Evolutionary conservation across 2,113 vertebrate species (phyloP).

Genomic region (Dasypus novemcinctus): DNA sequence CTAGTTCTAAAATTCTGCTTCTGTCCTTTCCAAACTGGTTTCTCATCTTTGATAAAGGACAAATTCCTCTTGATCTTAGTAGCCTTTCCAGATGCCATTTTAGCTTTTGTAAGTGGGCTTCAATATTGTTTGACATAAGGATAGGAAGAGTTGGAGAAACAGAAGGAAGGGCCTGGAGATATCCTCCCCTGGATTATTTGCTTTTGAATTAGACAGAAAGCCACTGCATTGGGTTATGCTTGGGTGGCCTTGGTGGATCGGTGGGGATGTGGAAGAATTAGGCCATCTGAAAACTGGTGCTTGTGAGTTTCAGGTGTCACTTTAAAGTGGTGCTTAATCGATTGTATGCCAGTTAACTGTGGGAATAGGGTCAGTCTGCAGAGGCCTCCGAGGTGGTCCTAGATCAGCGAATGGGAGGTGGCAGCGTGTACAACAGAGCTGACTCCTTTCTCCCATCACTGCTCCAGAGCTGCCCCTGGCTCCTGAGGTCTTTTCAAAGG

Average conservation of each 20-base stretch:
- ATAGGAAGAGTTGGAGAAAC: not conserved
- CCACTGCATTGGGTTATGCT: not conserved
- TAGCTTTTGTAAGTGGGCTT: not conserved
- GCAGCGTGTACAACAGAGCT: fast-evolving
- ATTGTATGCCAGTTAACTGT: not conserved
- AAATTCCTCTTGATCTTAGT: not conserved
- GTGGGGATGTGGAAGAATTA: not conserved
- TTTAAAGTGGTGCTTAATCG: not conserved
- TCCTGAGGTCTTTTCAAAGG: not conserved
- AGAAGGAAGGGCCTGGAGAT: not conserved
- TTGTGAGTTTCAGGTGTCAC: not conserved
- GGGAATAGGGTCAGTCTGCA: not conserved
- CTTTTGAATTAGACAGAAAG: not conserved
- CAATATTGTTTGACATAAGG: not conserved
- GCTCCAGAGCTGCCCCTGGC: not conserved
- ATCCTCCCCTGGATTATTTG: not conserved
- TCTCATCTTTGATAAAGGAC: not conserved
- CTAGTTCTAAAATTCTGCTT: not conserved
- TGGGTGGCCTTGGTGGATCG: not conserved
- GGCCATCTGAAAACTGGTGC: not conserved
- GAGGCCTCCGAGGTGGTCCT: not conserved
- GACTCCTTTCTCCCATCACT: not conserved
- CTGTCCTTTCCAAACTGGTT: not conserved
- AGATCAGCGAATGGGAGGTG: not conserved
- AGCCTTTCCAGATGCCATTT: not conserved